A percentile compares a stretch with the other conserved stretches of the same genome.
Conservation (phyloP, 2,888 invertebrate species). For the Chaetogeoica ovagalla region DNA sequence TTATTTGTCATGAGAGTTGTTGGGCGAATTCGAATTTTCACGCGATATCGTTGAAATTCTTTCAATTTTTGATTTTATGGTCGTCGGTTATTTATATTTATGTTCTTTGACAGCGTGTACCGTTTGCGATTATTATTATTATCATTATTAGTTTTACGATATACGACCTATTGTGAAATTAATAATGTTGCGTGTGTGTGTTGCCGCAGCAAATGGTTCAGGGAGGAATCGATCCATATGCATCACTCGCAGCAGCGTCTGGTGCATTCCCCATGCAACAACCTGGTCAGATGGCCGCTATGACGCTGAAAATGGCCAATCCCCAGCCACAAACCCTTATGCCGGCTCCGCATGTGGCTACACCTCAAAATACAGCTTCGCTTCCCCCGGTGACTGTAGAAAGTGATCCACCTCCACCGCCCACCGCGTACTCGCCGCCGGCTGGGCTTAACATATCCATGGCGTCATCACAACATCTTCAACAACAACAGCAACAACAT, state of each 20-base stretch:
- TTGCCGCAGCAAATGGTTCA: constrained; percentile 86
- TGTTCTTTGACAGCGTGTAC: no score
- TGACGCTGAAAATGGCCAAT: constrained; percentile 50
- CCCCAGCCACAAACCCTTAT: constrained; percentile 41
- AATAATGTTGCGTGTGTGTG: background rate
- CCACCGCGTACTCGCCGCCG: constrained; percentile 60
- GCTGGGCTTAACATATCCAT: constrained; percentile 58
- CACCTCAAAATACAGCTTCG: constrained; percentile 58
- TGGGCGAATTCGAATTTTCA: no score
- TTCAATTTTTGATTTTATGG: no score
- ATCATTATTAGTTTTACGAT: no score
- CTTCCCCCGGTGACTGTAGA: constrained; percentile 53
- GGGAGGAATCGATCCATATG: constrained; percentile 75
- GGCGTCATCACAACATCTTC: constrained; percentile 30
- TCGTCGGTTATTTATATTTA: no score
- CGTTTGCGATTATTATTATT: no score
- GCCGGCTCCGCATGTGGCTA: constrained; percentile 62
- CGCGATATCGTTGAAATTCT: no score
- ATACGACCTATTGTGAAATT: no score
- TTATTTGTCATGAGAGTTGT: no score
- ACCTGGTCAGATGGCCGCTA: constrained; percentile 62
- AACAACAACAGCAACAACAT: constrained; percentile 21
- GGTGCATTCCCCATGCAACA: constrained; percentile 64
- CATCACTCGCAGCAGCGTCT: constrained; percentile 68
- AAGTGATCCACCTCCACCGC: constrained; percentile 57